Conservation (phyloP, 2,113 vertebrate species). For the Colius striatus region DNA sequence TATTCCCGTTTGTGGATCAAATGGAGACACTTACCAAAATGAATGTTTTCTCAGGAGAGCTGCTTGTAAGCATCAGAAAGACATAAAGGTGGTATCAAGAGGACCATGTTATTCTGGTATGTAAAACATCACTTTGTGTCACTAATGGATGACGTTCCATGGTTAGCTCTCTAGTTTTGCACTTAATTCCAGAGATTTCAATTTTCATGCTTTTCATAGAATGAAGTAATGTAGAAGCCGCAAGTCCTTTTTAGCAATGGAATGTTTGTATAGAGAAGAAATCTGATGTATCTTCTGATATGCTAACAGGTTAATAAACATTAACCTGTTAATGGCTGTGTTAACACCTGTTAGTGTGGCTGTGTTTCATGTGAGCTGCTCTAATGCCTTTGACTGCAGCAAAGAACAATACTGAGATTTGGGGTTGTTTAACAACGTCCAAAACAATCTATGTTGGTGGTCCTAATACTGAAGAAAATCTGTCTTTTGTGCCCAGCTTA, state of each 20-base stretch:
- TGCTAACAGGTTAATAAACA: neutral
- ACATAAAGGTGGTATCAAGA: slow-evolving; percentile 86
- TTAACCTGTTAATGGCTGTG: too few relatives aligned
- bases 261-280: neutral
- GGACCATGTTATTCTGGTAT: slow-evolving; percentile 91
- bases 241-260: neutral
- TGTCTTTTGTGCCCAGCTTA: neutral
- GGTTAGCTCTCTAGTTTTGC: neutral
- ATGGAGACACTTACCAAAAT: slow-evolving; percentile 97
- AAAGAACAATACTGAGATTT: neutral
- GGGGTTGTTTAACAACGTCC: neutral
- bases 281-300: neutral
- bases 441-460: neutral
- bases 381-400: neutral
- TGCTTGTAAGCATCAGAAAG: slow-evolving; percentile 92
- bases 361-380: too few relatives aligned
- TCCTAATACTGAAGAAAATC: neutral
- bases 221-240: neutral
- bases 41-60: slow-evolving; percentile 94
- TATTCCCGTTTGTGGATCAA: slow-evolving; percentile 94
- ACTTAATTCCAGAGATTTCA: neutral
- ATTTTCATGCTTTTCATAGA: neutral
- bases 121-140: slow-evolving; percentile 34
- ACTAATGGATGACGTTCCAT: neutral
- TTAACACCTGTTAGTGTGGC: too few relatives aligned